Evolutionary conservation across 2,888 invertebrate species (phyloP).

Genomic region (Alloplasta piceator): DNA sequence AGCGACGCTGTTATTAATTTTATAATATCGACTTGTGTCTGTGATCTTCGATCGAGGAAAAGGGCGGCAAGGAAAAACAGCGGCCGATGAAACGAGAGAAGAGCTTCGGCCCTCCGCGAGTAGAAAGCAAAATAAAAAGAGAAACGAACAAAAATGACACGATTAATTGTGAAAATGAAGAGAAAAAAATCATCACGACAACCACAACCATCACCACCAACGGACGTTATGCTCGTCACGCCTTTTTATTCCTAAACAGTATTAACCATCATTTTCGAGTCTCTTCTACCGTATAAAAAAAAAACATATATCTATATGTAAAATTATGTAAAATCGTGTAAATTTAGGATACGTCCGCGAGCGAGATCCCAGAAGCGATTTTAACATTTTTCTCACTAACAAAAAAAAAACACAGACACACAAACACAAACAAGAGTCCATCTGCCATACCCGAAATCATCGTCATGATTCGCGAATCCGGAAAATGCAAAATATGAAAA

Average conservation of each 20-base stretch:
- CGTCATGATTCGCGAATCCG: no score
- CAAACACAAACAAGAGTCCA: no score
- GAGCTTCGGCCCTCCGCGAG: no score
- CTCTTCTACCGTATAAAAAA: slow-evolving; percentile 5
- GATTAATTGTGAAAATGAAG: not conserved
- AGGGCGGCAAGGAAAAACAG: not conserved
- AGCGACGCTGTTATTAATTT: slow-evolving; percentile 30
- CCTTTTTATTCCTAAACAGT: slow-evolving; percentile 50
- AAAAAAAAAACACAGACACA: no score
- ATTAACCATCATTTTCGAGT: slow-evolving; percentile 37
- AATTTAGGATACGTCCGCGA: not conserved
- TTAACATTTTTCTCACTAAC: no score
- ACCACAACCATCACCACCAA: not conserved
- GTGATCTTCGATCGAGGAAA: slow-evolving; percentile 22
- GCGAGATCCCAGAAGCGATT: no score
- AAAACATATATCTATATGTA: not conserved
- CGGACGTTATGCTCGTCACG: slow-evolving; percentile 34
- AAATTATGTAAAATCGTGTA: not conserved
- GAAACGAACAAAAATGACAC: slow-evolving; percentile 5
- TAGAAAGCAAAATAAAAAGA: slow-evolving; percentile 5
- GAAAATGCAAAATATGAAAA: no score
- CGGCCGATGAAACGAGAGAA: not conserved
- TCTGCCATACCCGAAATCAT: no score
- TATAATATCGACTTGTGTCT: slow-evolving; percentile 28
- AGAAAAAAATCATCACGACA: not conserved